These are phyloP conservation scores for Tragulus kanchil DNA, from an alignment of 2,113 vertebrate species.

Conservation along the genomic window DNA sequence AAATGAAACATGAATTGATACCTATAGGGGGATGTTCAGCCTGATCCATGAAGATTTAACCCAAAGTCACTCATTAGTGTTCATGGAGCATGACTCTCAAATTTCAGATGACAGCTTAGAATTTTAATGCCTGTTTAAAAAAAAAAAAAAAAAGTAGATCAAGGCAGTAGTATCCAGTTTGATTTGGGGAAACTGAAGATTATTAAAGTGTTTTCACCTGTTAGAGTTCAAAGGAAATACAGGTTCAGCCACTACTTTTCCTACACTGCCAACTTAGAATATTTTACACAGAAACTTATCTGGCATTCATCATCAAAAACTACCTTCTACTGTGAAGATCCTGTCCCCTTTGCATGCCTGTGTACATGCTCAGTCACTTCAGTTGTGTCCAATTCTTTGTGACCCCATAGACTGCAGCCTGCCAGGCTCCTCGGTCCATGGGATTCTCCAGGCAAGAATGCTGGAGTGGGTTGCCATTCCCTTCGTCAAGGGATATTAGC, in stretches of 20 bases:
- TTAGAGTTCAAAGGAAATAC: background rate
- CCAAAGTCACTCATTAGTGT: slow-evolving; percentile 71
- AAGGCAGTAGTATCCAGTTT: background rate
- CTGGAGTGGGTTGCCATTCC: background rate
- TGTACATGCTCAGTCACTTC: background rate
- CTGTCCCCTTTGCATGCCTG: background rate
- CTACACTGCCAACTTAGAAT: background rate
- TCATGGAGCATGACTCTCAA: slow-evolving; percentile 57
- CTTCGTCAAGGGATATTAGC: background rate
- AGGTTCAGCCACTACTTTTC: background rate
- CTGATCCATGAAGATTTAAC: slow-evolving; percentile 66
- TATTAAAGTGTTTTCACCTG: slow-evolving; percentile 45
- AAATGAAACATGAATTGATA: slow-evolving; percentile 69
- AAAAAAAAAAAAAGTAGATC: slow-evolving; percentile 33
- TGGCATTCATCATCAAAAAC: background rate
- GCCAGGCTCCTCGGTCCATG: background rate
- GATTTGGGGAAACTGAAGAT: background rate
- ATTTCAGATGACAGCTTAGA: slow-evolving; percentile 56
- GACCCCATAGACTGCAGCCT: background rate
- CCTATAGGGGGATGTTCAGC: slow-evolving; percentile 54
- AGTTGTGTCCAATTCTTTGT: background rate
- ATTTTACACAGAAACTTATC: background rate
- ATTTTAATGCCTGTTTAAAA: background rate
- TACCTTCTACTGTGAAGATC: background rate
- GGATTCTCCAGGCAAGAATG: background rate